Conservation (phyloP, 2,888 invertebrate genomes). For the Mythimna pallens region DNA sequence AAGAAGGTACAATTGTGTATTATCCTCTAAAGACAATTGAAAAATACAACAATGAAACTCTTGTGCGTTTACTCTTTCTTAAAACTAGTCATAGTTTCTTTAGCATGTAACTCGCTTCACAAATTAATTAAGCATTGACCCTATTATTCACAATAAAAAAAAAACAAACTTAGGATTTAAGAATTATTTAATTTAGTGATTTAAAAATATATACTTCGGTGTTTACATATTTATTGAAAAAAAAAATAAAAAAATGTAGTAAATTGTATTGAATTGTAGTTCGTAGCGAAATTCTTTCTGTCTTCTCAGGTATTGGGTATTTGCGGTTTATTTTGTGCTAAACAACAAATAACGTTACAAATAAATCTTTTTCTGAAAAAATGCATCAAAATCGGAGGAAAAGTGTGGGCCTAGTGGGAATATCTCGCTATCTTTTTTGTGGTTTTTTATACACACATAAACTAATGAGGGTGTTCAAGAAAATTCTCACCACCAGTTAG, state of each 20-base stretch:
- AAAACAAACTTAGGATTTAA: slow-evolving; percentile 11
- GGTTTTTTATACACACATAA: no score
- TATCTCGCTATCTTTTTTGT: no score
- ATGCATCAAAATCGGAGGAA: no score
- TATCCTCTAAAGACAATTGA: slow-evolving; percentile 6
- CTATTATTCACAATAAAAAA: slow-evolving; percentile 25
- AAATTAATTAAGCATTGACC: not conserved
- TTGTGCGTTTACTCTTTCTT: slow-evolving; percentile 3
- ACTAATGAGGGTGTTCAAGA: no score
- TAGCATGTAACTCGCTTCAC: slow-evolving; percentile 4
- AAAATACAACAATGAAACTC: not conserved
- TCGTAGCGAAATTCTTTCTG: not conserved
- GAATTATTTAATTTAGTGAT: slow-evolving; percentile 13
- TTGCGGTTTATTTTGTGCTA: no score
- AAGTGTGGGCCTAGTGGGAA: no score
- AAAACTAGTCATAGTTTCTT: slow-evolving; percentile 36
- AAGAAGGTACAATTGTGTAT: slow-evolving; percentile 9
- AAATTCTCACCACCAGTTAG: no score
- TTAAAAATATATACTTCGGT: not conserved
- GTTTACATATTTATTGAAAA: not conserved
- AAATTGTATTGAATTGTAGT: not conserved
- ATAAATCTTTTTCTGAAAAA: no score
- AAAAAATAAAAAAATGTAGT: slow-evolving; percentile 1
- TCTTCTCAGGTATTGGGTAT: no score
- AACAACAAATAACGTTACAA: no score